phyloP scores from a whole-genome alignment of 1,140 invertebrate genomes.

The Charaxes varanes region DNA sequence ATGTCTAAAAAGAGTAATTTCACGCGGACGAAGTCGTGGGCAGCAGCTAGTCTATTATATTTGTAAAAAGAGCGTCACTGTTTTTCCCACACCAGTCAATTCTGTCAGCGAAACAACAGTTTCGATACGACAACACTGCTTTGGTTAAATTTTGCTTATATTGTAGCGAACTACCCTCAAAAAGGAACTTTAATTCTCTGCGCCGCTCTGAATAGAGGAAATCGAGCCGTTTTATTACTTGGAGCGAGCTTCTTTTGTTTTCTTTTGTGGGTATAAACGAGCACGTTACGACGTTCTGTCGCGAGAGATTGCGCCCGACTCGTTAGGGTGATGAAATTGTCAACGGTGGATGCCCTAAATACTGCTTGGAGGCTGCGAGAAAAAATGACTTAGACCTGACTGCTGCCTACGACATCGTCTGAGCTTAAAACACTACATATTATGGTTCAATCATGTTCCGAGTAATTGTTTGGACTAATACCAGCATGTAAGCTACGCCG shows the following conservation, averaged over 20 bases:
- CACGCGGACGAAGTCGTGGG: too few relatives aligned
- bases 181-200: conserved; percentile 67
- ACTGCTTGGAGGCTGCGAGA: not conserved
- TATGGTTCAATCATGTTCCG: too few relatives aligned
- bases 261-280: conserved; percentile 58
- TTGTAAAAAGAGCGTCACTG: too few relatives aligned
- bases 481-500: too few relatives aligned
- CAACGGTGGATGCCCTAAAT: conserved; percentile 14
- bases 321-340: conserved; percentile 22
- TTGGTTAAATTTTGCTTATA: conserved; percentile 57
- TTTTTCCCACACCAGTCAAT: conserved; percentile 58
- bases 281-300: conserved; percentile 49
- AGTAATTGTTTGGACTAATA: too few relatives aligned
- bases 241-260: conserved; percentile 47
- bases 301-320: conserved; percentile 32
- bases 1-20: too few relatives aligned
- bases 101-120: conserved; percentile 30
- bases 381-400: too few relatives aligned
- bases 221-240: conserved; percentile 62
- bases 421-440: too few relatives aligned
- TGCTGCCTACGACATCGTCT: too few relatives aligned
- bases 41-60: too few relatives aligned
- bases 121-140: conserved; percentile 57
- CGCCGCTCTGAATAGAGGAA: conserved; percentile 53
- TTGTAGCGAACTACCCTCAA: conserved; percentile 56